Base-by-base conservation (phyloP, 2,113 vertebrate genomes). In the Xyrauchen texanus region DNA sequence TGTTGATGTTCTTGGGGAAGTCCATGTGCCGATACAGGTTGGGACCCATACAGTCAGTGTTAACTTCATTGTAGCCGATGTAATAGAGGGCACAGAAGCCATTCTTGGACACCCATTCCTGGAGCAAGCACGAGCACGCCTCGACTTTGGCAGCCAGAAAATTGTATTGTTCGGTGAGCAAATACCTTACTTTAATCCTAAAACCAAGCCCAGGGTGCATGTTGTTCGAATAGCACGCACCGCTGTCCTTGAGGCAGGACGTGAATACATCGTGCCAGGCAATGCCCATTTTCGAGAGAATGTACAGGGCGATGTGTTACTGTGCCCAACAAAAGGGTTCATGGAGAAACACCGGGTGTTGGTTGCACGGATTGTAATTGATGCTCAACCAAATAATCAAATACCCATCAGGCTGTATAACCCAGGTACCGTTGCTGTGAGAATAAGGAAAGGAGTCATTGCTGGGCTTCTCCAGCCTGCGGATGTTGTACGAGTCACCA, bases 41-140 rank as follows among this genome's bases (percentile, higher is more conserved):
- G 15, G 65, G 21, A 81, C 63, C 9, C 51, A 9, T 2, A 34
- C 21, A 8, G 52, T 81, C 13, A 79, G 76, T 49, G 79, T 81
- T 0, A 66, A 81, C 6, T 85, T 81, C 10, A 46, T 81, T 53
- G 52, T 84, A 0, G 77, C 80, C 7, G 66, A 82, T 42, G 15
- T 77, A 7, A 21, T 58, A 2, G 66, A 67, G 15, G 45, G 13
- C 10, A 55, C 60, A 5, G 52, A 85, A 7, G 69, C 65, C 12
- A 80, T 85, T 7, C 51, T 84, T 5, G 68, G 68, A n/a, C 68
- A 76, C 15, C 64, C 58, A 6, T 85, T 85, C 46, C 8, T 85
- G 44, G 34, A 69, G 0, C 79, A 79, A 11, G 11, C 79, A 8
- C 4, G 3, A 6, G 78, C 73, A 69, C 46, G 12, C 0, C 57